Evolutionary conservation across 1,140 invertebrate genomes (phyloP), one percentile per base, ranked within the genome.

Genomic region (Bombus picipes): DNA sequence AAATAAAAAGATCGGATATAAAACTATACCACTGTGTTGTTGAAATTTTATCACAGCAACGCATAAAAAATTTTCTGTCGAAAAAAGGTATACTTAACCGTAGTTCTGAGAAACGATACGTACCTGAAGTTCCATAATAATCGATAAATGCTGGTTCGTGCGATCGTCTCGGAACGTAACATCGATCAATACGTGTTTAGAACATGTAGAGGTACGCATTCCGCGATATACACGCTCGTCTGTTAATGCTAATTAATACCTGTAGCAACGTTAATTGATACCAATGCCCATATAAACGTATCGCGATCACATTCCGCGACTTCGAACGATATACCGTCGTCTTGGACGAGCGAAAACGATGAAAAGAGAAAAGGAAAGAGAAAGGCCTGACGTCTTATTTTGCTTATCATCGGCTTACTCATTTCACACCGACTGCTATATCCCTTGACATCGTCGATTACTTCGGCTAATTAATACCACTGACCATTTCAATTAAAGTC

Each of bases 191-290:
- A 73, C 32, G 43, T 10, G 18, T 68, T 37, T 76, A 32, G 28
- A 80, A 47, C 39, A 28, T 34, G 39, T 10, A 28, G 37, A 37
- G 37, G 18, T 47, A 79, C n/a, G 13, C 72, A 59, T 79, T 62
- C 39, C 43, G 39, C 76, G 76, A 43, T n/a, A 41, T 62, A 34
- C n/a, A 41, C 75, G 59, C 43, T n/a, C 75, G 43, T 12, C 32
- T 41, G 53, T 39, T 72, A 80, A 59, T 79, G 76, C 76, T 85
- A 85, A 85, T 85, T 85, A 85, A 85, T 85, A 85, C 76, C 76
- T 71, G 53, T 68, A 65, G 76, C 53, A 80, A 85, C 68, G 83
- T 85, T 80, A 85, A 85, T 85, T 85, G 83, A 85, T 85, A 80
- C 83, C 83, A 53, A 85, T 85, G 76, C 57, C 76, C 76, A 37